Evolutionary conservation across 2,113 vertebrate genomes (phyloP).

Genomic region (Gnathonemus echidnorhynchus): DNA sequence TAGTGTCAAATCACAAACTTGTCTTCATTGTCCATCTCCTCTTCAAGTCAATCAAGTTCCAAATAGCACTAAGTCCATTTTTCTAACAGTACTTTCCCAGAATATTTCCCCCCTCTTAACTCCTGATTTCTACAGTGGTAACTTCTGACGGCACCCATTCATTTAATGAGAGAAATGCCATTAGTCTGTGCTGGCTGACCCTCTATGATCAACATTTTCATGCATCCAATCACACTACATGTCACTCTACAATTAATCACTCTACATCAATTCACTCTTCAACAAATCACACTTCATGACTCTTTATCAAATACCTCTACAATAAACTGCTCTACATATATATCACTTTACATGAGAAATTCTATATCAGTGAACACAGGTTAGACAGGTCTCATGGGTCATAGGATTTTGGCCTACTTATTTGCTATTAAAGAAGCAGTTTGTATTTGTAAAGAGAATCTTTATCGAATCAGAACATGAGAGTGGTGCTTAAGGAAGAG

Average conservation of each 20-base stretch:
- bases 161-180: conserved; percentile 37
- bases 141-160: conserved; percentile 29
- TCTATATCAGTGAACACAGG: background rate
- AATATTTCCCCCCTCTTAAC: too few relatives aligned
- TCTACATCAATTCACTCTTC: background rate
- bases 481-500: background rate
- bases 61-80: background rate
- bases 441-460: conserved; percentile 42
- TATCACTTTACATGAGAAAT: background rate
- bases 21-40: background rate
- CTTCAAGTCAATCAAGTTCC: background rate
- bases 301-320: background rate
- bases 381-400: background rate
- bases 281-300: background rate
- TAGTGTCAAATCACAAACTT: background rate
- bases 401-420: conserved; percentile 18
- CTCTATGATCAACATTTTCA: background rate
- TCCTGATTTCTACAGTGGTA: too few relatives aligned
- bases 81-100: background rate
- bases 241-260: conserved; percentile 17
- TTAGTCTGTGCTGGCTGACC: conserved; percentile 23
- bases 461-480: background rate
- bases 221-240: background rate
- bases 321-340: background rate
- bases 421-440: conserved; percentile 54